A percentile compares a stretch with the other conserved stretches of the same genome.
Conservation (phyloP, 2,113 vertebrate species). For the Calyptommatus sinebrachiatus region DNA sequence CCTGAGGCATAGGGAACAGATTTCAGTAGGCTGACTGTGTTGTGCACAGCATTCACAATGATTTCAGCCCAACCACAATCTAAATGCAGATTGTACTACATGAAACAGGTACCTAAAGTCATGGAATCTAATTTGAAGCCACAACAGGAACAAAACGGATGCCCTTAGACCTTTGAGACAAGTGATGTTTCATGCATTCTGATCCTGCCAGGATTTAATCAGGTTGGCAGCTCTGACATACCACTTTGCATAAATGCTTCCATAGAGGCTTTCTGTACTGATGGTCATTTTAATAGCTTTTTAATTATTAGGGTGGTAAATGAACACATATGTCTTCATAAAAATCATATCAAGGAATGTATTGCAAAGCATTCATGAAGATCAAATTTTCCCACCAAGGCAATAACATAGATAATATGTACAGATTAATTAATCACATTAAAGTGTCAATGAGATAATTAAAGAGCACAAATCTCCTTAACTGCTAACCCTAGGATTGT, state of each 20-base stretch:
- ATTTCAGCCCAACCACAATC: conserved; percentile 2
- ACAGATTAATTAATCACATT: conserved; percentile 22
- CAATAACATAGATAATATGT: neutral
- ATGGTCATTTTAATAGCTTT: conserved; percentile 31
- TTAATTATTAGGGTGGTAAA: conserved; percentile 46
- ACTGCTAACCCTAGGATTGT: neutral
- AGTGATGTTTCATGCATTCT: conserved; percentile 45
- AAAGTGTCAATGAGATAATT: neutral
- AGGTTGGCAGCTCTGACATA: conserved; percentile 1
- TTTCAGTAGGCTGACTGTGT: conserved; percentile 7
- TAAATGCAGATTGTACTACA: conserved; percentile 31
- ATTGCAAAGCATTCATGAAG: conserved; percentile 27
- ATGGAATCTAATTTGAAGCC: conserved; percentile 41
- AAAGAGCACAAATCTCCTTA: neutral
- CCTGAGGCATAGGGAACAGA: conserved; percentile 9
- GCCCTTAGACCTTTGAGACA: conserved; percentile 28
- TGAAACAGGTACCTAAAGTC: conserved; percentile 34
- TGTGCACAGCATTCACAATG: conserved; percentile 6
- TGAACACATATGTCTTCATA: conserved; percentile 4
- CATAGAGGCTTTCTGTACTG: conserved; percentile 31
- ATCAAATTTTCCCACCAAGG: neutral
- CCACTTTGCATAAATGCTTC: conserved; percentile 29
- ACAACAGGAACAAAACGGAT: conserved; percentile 3
- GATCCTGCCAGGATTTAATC: conserved; percentile 12
- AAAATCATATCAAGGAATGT: conserved; percentile 39